Conservation (phyloP, 2,888 invertebrate genomes). For the Serripes groenlandicus region DNA sequence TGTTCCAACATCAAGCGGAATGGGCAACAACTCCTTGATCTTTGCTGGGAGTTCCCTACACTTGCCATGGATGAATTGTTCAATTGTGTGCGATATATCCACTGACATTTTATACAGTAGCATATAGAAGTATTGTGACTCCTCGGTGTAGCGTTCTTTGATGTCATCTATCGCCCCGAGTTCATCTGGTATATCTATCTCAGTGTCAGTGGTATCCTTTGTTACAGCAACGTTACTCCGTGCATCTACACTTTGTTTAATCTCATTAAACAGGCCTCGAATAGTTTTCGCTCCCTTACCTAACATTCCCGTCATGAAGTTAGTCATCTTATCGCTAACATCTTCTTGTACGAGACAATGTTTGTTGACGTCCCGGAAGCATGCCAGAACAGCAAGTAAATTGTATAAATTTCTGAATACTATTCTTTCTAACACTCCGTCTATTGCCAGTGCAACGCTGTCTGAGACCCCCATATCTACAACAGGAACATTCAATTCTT, state of each 20-base stretch:
- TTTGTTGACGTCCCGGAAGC: neutral
- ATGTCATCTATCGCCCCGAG: neutral
- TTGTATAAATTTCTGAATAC: constrained; percentile 14
- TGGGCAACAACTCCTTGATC: neutral
- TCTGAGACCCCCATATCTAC: neutral
- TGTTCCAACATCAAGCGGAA: neutral
- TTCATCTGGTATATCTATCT: neutral
- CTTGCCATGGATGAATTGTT: neutral
- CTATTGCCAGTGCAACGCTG: neutral
- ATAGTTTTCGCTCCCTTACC: neutral
- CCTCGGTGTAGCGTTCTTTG: too few relatives aligned
- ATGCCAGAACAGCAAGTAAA: constrained; percentile 9
- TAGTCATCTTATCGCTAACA: neutral
- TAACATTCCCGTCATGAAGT: neutral
- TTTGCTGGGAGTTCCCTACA: neutral
- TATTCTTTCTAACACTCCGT: constrained; percentile 24
- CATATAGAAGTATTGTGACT: neutral
- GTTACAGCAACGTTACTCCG: too few relatives aligned
- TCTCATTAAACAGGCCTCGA: neutral
- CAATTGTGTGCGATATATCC: neutral
- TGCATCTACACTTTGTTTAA: too few relatives aligned
- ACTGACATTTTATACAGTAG: neutral
- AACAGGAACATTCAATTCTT: neutral
- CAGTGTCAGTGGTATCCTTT: neutral
- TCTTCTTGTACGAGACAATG: neutral